Conservation (phyloP, 2,888 invertebrate genomes). For the Rotaria sp. region DNA sequence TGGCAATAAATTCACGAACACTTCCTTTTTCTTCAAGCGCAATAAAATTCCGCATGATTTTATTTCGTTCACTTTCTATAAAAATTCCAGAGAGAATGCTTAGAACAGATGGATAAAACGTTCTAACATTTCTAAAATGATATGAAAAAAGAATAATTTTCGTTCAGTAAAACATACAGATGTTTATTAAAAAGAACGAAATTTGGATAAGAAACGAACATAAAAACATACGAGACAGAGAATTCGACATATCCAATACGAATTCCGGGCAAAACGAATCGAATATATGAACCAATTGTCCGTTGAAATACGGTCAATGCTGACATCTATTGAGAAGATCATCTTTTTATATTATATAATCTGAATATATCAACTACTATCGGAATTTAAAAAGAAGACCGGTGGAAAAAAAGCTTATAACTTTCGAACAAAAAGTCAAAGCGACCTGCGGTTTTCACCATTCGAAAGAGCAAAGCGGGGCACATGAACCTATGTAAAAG, state of each 20-base stretch:
- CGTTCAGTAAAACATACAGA: neutral
- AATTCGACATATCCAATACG: neutral
- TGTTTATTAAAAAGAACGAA: neutral
- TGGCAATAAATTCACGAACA: slow-evolving; percentile 20
- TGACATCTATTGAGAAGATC: neutral
- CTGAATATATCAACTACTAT: too few relatives aligned
- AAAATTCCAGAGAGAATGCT: neutral
- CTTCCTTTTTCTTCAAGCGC: neutral
- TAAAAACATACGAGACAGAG: slow-evolving; percentile 12
- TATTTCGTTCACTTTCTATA: neutral
- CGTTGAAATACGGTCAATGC: neutral
- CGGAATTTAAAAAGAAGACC: too few relatives aligned
- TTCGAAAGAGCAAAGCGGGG: too few relatives aligned
- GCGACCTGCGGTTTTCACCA: too few relatives aligned
- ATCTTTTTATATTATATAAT: too few relatives aligned
- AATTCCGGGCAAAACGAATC: neutral
- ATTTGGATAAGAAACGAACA: neutral
- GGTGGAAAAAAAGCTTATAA: too few relatives aligned
- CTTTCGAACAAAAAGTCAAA: too few relatives aligned
- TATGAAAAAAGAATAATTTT: neutral
- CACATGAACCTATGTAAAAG: too few relatives aligned
- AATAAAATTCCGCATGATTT: neutral
- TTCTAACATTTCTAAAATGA: neutral
- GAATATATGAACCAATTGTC: neutral
- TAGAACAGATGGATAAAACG: neutral